Percentiles rank a stretch among this genome's conserved stretches.
Evolutionary conservation across 2,797 vertebrate genomes (phyloP).

Genomic region (Thalassophryne amazonica): DNA sequence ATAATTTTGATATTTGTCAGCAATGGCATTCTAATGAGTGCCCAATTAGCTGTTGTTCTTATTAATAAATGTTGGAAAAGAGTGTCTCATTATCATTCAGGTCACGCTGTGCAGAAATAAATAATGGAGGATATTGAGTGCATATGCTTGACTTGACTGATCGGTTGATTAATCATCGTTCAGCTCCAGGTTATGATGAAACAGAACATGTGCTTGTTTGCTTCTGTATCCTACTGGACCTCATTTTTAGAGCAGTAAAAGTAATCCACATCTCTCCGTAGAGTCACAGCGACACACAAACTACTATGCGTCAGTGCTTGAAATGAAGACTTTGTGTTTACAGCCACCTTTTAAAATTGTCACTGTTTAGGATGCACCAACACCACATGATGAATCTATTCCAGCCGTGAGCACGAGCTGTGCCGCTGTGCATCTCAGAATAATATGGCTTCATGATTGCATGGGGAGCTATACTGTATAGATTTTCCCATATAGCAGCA

Average conservation of each 20-base stretch:
- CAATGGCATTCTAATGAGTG: neutral
- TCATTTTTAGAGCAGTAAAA: conserved; percentile 45
- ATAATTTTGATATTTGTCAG: too few species aligned
- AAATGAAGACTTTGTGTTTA: conserved; percentile 61
- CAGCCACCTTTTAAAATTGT: conserved; percentile 50
- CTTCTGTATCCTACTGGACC: conserved; percentile 9
- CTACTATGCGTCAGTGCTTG: conserved; percentile 37
- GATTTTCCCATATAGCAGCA: conserved; percentile 45
- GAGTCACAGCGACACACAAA: conserved; percentile 13
- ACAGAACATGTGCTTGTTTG: conserved; percentile 33
- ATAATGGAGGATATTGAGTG: neutral
- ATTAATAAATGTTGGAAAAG: neutral
- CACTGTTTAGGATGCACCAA: conserved; percentile 54
- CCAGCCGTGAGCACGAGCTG: conserved; percentile 33
- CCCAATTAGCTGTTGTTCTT: neutral
- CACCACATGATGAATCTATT: conserved; percentile 50
- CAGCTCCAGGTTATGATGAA: conserved; percentile 15
- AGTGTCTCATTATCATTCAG: neutral
- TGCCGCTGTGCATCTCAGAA: conserved; percentile 47
- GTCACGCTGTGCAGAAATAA: neutral
- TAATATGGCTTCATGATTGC: conserved; percentile 47
- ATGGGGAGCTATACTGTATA: conserved; percentile 32
- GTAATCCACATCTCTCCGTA: conserved; percentile 25
- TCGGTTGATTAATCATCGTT: conserved; percentile 23
- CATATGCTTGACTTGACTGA: conserved; percentile 5